Base-by-base conservation (phyloP, 1,140 invertebrate genomes). In the Branchinecta lynchi region DNA sequence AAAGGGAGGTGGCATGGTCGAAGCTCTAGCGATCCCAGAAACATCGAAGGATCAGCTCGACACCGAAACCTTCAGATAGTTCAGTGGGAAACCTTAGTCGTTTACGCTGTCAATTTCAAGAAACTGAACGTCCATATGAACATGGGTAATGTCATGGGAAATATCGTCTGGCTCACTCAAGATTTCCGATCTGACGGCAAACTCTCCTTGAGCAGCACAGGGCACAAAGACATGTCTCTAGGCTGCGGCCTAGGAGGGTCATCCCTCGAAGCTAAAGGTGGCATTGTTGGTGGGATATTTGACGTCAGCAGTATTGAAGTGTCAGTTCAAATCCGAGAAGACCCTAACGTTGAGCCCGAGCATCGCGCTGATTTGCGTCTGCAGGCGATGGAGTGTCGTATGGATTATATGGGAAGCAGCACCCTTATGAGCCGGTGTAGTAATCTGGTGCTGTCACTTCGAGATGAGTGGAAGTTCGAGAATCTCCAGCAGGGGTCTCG, bases 91-190 rank as follows among this genome's bases (percentile, higher is more conserved):
- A 97, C 94, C 5, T 79, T 97, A 15, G 93, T 98, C 3, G 79
- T 98, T 45, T 96, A 97, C 82, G 92, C 92, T 1, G 87, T 98
- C 10, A 97, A 96, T 80, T 92, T 98, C 75, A 94, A 92, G 7
- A 87, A 89, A 74, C 81, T 98, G 32, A 95, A 96, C 78, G 89
- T 98, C 17, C 92, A 96, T 75, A 96, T 98, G 89, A 97, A 97
- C 79, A 98, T 98, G 92, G 93, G 93, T 20, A 98, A 97, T 77
- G 93, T 97, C 0, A 97, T 97, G 91, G 95, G 95, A 21, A 96
- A 96, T 77, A 93, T 96, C 45, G 86, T 86, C 84, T 96, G 93
- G 93, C 84, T 92, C 76, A 93, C 90, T 2, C 89, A 90, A 77
- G 89, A 92, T 75, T 91, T 95, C 75, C 85, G 87, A 76, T 92